A percentile compares a stretch with the other conserved stretches of the same genome.
Conservation (phyloP, 1,140 invertebrate genomes). For the Potamilus streckersoni region DNA sequence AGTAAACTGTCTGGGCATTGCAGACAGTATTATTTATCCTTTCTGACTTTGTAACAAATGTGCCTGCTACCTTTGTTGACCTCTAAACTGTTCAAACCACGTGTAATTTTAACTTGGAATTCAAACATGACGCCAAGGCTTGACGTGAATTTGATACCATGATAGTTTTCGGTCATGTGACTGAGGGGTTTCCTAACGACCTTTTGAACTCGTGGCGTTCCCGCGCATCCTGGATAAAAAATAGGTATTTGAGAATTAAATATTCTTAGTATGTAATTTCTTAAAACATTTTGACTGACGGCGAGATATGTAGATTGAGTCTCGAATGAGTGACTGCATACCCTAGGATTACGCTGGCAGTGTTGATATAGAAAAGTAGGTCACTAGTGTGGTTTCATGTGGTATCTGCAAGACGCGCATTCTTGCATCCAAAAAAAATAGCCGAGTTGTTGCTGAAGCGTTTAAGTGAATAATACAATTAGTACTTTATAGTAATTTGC, state of each 20-base stretch:
- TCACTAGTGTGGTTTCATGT: slow-evolving; percentile 13
- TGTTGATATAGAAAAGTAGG: slow-evolving; percentile 33
- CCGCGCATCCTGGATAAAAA: slow-evolving; percentile 33
- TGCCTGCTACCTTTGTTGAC: slow-evolving; percentile 5
- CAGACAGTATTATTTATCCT: too few relatives aligned
- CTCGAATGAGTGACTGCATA: slow-evolving; percentile 38
- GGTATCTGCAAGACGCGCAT: background rate
- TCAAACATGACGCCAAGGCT: slow-evolving; percentile 61
- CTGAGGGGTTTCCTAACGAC: slow-evolving; percentile 52
- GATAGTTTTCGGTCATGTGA: slow-evolving; percentile 62
- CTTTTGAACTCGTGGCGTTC: slow-evolving; percentile 59
- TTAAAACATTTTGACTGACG: too few relatives aligned
- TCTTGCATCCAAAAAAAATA: too few relatives aligned
- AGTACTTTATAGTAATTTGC: too few relatives aligned
- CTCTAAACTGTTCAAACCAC: slow-evolving; percentile 35
- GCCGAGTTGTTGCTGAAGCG: too few relatives aligned
- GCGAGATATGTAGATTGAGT: background rate
- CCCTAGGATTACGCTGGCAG: slow-evolving; percentile 3
- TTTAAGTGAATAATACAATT: too few relatives aligned
- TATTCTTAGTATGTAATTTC: too few relatives aligned
- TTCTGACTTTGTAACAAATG: too few relatives aligned
- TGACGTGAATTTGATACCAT: slow-evolving; percentile 57
- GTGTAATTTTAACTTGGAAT: slow-evolving; percentile 51
- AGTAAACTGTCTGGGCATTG: too few relatives aligned
- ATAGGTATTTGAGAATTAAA: too few relatives aligned